These are phyloP conservation scores for Sporophila hypoxantha DNA, from an alignment of 2,113 vertebrate species.

Conservation along the genomic window DNA sequence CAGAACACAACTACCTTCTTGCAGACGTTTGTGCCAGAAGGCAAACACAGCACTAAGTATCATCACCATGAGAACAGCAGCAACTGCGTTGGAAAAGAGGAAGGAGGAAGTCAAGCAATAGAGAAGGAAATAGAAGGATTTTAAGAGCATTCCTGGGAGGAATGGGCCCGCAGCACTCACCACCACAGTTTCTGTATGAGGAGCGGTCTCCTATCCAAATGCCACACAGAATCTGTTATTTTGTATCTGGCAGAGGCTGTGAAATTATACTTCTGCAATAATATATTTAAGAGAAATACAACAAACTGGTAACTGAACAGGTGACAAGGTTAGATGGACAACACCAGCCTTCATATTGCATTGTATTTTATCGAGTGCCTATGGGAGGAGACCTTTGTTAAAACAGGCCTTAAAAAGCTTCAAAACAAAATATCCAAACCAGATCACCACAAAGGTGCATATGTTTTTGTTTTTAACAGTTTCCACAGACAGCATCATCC, in stretches of 20 bases:
- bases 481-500: background rate
- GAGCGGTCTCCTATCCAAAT: background rate
- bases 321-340: background rate
- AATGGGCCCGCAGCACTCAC: background rate
- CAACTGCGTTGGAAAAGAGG: background rate
- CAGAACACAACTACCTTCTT: background rate
- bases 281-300: background rate
- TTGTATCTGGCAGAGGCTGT: background rate
- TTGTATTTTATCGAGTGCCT: background rate
- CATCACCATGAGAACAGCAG: background rate
- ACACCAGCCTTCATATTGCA: background rate
- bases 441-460: background rate
- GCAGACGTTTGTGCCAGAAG: background rate
- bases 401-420: background rate
- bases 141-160: background rate
- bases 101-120: background rate
- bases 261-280: background rate
- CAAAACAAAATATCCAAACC: background rate
- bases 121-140: background rate
- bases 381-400: background rate
- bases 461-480: background rate
- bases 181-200: rapidly evolving
- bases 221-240: background rate
- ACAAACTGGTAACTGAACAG: background rate
- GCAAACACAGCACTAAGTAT: background rate